phyloP scores from a whole-genome alignment of 2,888 invertebrate genomes.

The Acrobasis suavella region DNA sequence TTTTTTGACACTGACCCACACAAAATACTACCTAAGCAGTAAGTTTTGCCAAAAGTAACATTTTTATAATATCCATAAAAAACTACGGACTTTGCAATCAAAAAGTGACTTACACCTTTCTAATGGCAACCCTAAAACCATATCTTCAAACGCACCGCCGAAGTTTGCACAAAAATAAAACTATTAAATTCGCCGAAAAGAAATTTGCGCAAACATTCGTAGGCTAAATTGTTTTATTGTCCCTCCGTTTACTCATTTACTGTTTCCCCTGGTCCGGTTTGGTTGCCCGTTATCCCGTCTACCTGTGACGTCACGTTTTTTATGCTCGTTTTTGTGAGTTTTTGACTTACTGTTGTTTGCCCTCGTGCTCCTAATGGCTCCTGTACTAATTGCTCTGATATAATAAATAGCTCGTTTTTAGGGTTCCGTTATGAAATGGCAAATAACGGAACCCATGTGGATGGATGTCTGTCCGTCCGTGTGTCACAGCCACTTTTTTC shows the following conservation, averaged over 20 bases:
- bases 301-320: slow-evolving; percentile 51
- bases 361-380: neutral
- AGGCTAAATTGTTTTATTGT: slow-evolving; percentile 47
- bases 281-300: slow-evolving; percentile 43
- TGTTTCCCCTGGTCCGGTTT: slow-evolving; percentile 36
- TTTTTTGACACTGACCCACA: too few species aligned
- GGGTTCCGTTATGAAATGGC: too few species aligned
- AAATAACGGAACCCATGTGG: too few species aligned
- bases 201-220: slow-evolving; percentile 64
- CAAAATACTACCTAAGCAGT: neutral
- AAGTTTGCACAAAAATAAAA: slow-evolving; percentile 37
- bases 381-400: slow-evolving; percentile 5
- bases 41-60: neutral
- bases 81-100: neutral
- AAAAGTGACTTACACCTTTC: slow-evolving; percentile 23
- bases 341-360: slow-evolving; percentile 29
- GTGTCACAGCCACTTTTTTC: too few species aligned
- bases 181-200: slow-evolving; percentile 60
- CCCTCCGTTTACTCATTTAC: slow-evolving; percentile 37
- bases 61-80: neutral
- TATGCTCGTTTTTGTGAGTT: slow-evolving; percentile 32
- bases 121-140: slow-evolving; percentile 47
- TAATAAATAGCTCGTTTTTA: too few species aligned
- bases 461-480: too few species aligned
- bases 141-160: slow-evolving; percentile 24